Base-by-base conservation (phyloP, 2,888 invertebrate genomes). In the Epistrophe grossulariae region DNA sequence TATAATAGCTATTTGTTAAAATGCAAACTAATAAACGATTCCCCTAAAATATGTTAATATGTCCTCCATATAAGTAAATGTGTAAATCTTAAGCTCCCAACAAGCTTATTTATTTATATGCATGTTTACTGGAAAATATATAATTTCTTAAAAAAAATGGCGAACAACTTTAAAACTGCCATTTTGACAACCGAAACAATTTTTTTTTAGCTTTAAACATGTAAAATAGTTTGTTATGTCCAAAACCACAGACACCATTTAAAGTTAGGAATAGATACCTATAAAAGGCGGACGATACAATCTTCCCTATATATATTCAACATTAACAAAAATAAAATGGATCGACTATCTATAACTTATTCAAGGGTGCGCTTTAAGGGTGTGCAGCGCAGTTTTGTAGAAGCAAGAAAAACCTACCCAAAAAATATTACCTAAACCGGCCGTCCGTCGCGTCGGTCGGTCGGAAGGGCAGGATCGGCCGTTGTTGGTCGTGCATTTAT, bases 351-450 rank as follows among this genome's bases (percentile, higher is more conserved):
- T 24, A 72, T 71, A 79, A 80, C 59, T 66, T 64, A 73, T 59
- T 72, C 48, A 82, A 74, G 82, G 82, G 85, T 73, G 85, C 85
- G 85, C 82, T 78, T 82, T 82, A 82, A 85, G 82, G 85, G 85
- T 85, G 82, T 79, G 82, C 78, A 82, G 24, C 5, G 24, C 15
- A 19, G n/a, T 48, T 45, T 45, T 45, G 24, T 15, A 13, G 0
- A 19, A 55, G n/a, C n/a, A 70, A 68, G 31, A 48, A 52, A 72
- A 72, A 77, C 72, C 68, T 68, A 73, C 73, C 72, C 72, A 77
- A 3, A 77, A 43, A 17, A 60, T 35, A 50, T 4, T 50, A 52
- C 28, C 19, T 17, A 19, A 70, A 59, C 48, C 35, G 57, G 45
- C 72, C 59, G 48, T 43, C 1, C 24, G 24, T 24, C 24, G n/a